Evolutionary conservation across 2,797 vertebrate species (phyloP).

Genomic region (Dallia pectoralis): DNA sequence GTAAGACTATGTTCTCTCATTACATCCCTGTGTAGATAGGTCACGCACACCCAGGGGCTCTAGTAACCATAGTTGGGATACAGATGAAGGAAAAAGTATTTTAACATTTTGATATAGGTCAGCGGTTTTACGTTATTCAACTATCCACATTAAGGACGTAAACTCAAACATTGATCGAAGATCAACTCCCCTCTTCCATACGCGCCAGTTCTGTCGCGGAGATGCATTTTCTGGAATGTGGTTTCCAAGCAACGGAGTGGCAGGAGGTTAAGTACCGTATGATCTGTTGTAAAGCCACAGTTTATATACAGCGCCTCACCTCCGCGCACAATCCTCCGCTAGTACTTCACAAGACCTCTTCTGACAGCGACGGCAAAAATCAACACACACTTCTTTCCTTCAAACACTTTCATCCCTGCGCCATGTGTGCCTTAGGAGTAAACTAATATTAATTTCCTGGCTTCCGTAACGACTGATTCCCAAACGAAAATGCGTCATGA

Average conservation of each 20-base stretch:
- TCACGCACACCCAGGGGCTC: no score
- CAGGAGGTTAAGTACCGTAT: slow-evolving; percentile 26
- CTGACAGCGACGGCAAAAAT: slow-evolving; percentile 24
- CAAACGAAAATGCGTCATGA: background rate
- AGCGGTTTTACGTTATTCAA: background rate
- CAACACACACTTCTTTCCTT: slow-evolving; percentile 15
- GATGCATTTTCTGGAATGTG: slow-evolving; percentile 21
- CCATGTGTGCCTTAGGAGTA: slow-evolving; percentile 1
- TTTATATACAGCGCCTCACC: slow-evolving; percentile 38
- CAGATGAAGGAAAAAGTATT: background rate
- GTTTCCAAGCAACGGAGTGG: slow-evolving; percentile 7
- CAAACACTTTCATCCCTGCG: background rate
- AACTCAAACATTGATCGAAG: background rate
- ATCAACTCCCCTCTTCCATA: background rate
- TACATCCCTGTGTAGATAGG: no score
- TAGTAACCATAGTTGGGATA: no score
- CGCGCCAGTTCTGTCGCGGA: slow-evolving; percentile 21
- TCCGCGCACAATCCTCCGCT: background rate
- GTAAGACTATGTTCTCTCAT: no score
- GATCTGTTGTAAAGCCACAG: slow-evolving; percentile 38
- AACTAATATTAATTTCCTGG: background rate
- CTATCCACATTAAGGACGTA: background rate
- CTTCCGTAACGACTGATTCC: background rate
- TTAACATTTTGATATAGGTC: background rate
- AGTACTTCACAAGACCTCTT: slow-evolving; percentile 31